phyloP scores from a whole-genome alignment of 2,113 vertebrate genomes.

The Siphamia tubifer region DNA sequence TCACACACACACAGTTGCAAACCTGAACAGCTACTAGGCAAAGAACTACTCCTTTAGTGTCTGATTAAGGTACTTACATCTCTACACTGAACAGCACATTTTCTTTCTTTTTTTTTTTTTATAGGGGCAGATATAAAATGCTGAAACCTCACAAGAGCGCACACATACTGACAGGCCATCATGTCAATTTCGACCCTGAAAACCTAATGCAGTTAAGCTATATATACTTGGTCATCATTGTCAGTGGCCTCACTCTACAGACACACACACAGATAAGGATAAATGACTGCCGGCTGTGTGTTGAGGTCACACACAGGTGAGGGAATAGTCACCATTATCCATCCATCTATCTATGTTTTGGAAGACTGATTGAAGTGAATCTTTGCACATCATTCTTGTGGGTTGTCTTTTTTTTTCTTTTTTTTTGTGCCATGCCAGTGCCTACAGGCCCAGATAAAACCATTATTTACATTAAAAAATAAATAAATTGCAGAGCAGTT shows the following conservation, averaged over 20 bases:
- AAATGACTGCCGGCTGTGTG: constrained; percentile 32
- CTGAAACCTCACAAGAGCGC: not conserved
- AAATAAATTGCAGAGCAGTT: no score
- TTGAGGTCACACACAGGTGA: constrained; percentile 64
- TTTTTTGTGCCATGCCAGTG: not conserved
- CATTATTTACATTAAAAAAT: no score
- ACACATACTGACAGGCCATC: not conserved
- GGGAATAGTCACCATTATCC: constrained; percentile 21
- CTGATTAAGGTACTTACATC: no score
- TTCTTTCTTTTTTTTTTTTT: no score
- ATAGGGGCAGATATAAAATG: no score
- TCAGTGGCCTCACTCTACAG: constrained; percentile 23
- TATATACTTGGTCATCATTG: constrained; percentile 42
- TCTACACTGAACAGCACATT: no score
- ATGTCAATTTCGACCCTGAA: not conserved
- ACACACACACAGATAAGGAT: constrained; percentile 36
- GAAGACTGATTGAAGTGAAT: not conserved
- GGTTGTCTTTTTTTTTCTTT: not conserved
- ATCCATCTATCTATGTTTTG: constrained; percentile 17
- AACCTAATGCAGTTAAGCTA: constrained; percentile 42
- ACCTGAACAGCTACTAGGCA: no score
- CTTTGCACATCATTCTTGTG: no score
- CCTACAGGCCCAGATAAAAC: no score
- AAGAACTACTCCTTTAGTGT: no score
- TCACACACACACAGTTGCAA: no score